A percentile compares a stretch with the other conserved stretches of the same genome.
Conservation (phyloP, 2,797 vertebrate genomes). For the Furcifer pardalis region DNA sequence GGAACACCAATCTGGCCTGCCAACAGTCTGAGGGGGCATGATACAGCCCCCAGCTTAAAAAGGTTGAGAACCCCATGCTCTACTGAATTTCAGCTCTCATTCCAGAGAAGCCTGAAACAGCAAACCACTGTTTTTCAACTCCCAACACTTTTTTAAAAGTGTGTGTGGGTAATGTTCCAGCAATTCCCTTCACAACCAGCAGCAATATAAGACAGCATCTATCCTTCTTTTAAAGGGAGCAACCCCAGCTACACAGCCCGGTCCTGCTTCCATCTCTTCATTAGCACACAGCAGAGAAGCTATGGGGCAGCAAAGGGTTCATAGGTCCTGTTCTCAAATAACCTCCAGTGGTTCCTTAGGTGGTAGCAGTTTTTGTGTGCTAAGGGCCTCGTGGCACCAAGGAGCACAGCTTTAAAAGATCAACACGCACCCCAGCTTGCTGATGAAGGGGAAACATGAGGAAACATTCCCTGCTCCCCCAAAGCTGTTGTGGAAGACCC, state of each 20-base stretch:
- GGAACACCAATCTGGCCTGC: too few species aligned
- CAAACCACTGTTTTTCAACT: background rate
- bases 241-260: background rate
- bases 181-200: constrained; percentile 3
- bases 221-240: background rate
- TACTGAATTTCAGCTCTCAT: background rate
- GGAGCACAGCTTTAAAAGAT: background rate
- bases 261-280: background rate
- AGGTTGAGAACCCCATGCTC: too few species aligned
- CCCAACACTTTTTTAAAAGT: background rate
- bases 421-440: too few species aligned
- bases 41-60: too few species aligned
- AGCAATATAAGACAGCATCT: background rate
- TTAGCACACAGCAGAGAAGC: background rate
- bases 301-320: background rate
- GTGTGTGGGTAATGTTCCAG: background rate
- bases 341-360: background rate
- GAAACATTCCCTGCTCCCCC: too few species aligned
- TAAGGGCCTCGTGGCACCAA: background rate
- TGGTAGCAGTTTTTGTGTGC: background rate
- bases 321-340: constrained; percentile 26
- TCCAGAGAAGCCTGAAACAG: background rate
- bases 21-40: too few species aligned
- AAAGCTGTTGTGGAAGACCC: background rate
- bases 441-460: background rate